Evolutionary conservation across 1,140 invertebrate genomes (phyloP), one percentile per base, ranked within the genome.

Genomic region (Hyles vespertilio): DNA sequence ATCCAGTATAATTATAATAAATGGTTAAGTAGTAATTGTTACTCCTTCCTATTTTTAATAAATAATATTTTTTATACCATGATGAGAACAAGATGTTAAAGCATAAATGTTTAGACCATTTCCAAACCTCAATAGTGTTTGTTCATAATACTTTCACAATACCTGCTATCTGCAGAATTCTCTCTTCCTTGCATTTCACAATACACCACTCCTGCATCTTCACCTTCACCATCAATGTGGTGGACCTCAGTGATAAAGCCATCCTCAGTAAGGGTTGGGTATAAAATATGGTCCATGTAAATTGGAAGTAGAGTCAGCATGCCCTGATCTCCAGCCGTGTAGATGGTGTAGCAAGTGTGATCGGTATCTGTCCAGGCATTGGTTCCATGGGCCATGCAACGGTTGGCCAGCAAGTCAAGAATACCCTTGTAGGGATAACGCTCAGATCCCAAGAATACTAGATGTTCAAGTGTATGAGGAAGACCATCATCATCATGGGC

Each of bases 171-270:
- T n/a, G 94, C 95, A 46, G 91, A 92, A 80, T 97, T 97, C 85
- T 97, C 96, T 32, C 91, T 72, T 22, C 94, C 94, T 79, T 98
- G 96, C 95, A 98, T 97, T 90, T 98, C 97, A 85, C 95, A 96
- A 80, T 98, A 98, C 2, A 98, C 96, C 34, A 98, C 95, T 40
- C 97, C 97, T 40, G 94, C 95, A 91, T 98, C 94, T 69, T 96
- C 93, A 3, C 96, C 97, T 63, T 96, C 92, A 3, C 93, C 94
- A 78, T 95, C 96, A 51, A 98, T 92, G 81, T 98, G 97, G 87
- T 98, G 96, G 2, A 98, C 96, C 90, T 98, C 97, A 10, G 97
- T 98, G 8, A 93, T 85, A 87, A 94, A 98, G 2, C 91, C 95
- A 70, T 93, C 90, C 67, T 97, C 93, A 45, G 93, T 95, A 12